Percentiles rank a stretch among this genome's conserved stretches.
Conservation (phyloP, 2,113 vertebrate species). For the Grammomys surdaster region DNA sequence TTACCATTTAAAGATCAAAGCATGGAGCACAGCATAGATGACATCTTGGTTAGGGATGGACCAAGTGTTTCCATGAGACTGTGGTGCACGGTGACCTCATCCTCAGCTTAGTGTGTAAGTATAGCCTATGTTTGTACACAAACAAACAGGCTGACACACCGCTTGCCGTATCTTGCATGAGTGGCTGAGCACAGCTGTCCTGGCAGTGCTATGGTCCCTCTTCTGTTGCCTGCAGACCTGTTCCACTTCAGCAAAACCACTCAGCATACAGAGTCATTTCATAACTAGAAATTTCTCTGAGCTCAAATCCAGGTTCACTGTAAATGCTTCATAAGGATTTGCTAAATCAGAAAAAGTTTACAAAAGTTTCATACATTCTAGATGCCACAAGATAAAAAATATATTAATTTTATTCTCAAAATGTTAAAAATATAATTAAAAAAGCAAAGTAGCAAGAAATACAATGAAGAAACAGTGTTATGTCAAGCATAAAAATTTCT, state of each 20-base stretch:
- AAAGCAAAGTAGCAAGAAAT: conserved; percentile 45
- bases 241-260: neutral
- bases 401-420: conserved; percentile 10
- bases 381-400: conserved; percentile 32
- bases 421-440: conserved; percentile 13
- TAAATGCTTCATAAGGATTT: conserved; percentile 40
- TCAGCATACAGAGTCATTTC: neutral
- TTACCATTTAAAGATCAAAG: neutral
- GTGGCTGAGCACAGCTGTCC: neutral
- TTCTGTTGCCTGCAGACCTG: neutral
- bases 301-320: conserved; percentile 54
- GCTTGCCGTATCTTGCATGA: neutral
- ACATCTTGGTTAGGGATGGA: neutral
- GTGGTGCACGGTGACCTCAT: neutral
- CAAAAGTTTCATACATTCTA: conserved; percentile 34
- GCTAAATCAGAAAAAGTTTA: conserved; percentile 48
- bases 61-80: too few species aligned
- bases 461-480: conserved; percentile 18
- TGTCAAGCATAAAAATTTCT: neutral
- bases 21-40: neutral
- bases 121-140: neutral
- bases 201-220: too few species aligned
- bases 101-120: neutral
- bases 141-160: neutral
- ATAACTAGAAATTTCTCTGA: conserved; percentile 32